phyloP scores from a whole-genome alignment of 2,113 vertebrate genomes.

The Riparia riparia region DNA sequence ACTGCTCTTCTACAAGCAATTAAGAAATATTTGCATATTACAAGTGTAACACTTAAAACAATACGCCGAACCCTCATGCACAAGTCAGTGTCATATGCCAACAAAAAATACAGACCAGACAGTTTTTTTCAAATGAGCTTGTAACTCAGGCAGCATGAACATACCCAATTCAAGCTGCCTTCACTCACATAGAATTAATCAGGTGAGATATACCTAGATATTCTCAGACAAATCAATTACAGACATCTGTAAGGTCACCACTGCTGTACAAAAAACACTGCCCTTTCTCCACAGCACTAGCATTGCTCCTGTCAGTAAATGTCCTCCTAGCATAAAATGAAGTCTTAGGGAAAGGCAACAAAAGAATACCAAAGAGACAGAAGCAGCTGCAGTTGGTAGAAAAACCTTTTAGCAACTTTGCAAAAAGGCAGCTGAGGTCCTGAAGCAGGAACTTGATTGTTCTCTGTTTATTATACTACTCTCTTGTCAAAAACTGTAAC shows the following conservation, averaged over 20 bases:
- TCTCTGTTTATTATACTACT: not conserved
- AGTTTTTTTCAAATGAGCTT: not conserved
- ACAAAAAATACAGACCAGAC: not conserved
- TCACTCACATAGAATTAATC: not conserved
- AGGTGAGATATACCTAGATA: not conserved
- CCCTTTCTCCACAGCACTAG: not conserved
- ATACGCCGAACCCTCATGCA: not conserved
- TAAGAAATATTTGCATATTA: not conserved
- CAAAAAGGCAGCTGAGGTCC: not conserved
- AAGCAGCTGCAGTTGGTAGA: not conserved
- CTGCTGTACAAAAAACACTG: rapidly evolving
- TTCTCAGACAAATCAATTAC: not conserved
- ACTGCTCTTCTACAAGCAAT: not conserved
- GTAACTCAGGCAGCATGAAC: not conserved
- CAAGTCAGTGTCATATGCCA: not conserved
- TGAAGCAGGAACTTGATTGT: not conserved
- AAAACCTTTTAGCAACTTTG: not conserved
- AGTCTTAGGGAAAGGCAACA: not conserved
- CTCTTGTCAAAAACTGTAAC: not conserved
- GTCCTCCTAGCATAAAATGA: not conserved
- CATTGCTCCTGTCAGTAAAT: not conserved
- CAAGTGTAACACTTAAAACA: not conserved
- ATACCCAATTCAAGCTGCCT: not conserved
- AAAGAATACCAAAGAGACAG: not conserved
- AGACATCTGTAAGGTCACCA: not conserved